Conservation (phyloP, 1,140 invertebrate species). For the Gryllus bimaculatus region DNA sequence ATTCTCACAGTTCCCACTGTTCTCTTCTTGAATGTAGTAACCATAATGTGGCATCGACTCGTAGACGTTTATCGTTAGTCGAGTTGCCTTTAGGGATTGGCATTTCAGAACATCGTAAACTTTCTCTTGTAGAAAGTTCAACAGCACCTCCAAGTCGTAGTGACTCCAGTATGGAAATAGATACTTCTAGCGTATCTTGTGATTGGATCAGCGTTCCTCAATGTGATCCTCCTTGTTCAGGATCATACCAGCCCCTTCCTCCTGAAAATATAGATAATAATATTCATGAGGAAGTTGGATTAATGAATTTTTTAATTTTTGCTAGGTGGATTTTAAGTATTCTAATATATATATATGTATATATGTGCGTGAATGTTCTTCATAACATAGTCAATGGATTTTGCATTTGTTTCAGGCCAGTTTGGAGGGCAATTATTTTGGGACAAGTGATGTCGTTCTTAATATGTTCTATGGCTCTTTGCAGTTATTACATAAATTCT, state of each 20-base stretch:
- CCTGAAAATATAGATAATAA: neutral
- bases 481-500: constrained; percentile 62
- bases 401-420: constrained; percentile 44
- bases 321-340: neutral
- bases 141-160: neutral
- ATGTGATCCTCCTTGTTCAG: neutral
- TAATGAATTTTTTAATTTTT: constrained; percentile 10
- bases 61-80: neutral
- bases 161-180: constrained; percentile 7
- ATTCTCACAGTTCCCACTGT: neutral
- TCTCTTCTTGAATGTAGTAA: neutral
- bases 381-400: neutral
- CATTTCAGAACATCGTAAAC: constrained; percentile 6
- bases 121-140: too few relatives aligned
- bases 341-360: neutral
- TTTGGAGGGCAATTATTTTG: constrained; percentile 64
- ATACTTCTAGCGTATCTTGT: constrained; percentile 8
- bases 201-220: neutral
- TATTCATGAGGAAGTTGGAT: neutral
- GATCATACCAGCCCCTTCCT: constrained; percentile 4
- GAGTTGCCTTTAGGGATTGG: neutral
- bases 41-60: neutral
- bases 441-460: constrained; percentile 67
- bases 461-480: constrained; percentile 62
- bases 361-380: neutral